Evolutionary conservation across 2,797 vertebrate genomes (phyloP).

Genomic region (Bovichtus variegatus): DNA sequence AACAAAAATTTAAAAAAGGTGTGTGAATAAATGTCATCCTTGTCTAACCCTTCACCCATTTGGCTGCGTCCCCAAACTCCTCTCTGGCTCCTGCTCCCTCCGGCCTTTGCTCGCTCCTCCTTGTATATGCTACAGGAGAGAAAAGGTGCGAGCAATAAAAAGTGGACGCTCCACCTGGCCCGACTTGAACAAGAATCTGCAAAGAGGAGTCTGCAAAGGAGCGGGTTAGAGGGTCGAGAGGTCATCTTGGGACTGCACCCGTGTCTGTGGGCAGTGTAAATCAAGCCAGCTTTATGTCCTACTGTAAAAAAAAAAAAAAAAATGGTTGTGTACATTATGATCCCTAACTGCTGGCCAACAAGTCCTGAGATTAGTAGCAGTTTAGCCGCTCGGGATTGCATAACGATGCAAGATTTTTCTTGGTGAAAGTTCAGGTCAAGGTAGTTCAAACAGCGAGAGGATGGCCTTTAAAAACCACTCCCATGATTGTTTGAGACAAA

Average conservation of each 20-base stretch:
- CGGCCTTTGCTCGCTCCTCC: slow-evolving; percentile 28
- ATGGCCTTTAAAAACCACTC: slow-evolving; percentile 56
- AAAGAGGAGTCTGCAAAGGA: slow-evolving; percentile 31
- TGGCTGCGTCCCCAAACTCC: slow-evolving; percentile 28
- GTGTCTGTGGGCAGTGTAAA: slow-evolving; percentile 28
- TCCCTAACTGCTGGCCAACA: slow-evolving; percentile 36
- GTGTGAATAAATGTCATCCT: slow-evolving; percentile 32
- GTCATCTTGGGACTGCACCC: slow-evolving; percentile 9
- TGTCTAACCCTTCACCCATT: slow-evolving; percentile 14
- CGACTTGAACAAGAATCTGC: slow-evolving; percentile 48
- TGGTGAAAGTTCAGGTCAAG: slow-evolving; percentile 34
- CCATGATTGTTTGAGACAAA: slow-evolving; percentile 72
- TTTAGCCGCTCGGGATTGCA: slow-evolving; percentile 45
- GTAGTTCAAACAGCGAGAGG: slow-evolving; percentile 47
- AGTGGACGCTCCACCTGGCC: slow-evolving; percentile 40
- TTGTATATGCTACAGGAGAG: slow-evolving; percentile 25
- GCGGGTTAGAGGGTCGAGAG: neutral
- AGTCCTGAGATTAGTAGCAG: slow-evolving; percentile 55
- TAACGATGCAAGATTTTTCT: slow-evolving; percentile 47
- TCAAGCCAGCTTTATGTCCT: slow-evolving; percentile 47
- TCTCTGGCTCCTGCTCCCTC: slow-evolving; percentile 10
- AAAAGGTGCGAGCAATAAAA: slow-evolving; percentile 55
- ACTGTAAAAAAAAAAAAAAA: too few species aligned
- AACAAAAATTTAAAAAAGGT: neutral
- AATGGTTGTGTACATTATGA: slow-evolving; percentile 57